Base-by-base conservation (phyloP, 2,797 vertebrate genomes). In the Fundulus diaphanus region DNA sequence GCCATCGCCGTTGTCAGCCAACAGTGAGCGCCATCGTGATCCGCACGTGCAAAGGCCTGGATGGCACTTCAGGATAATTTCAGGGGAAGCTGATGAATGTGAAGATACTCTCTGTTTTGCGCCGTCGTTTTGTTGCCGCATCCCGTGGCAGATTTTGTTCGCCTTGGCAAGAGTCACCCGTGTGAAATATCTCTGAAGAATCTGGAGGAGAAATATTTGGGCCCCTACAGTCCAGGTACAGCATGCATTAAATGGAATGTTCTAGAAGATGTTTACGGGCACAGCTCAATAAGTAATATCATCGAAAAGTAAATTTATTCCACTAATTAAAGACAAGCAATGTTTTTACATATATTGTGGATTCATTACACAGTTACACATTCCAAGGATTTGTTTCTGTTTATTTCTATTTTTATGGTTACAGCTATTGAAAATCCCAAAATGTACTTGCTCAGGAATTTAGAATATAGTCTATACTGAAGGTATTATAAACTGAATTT, bases 61-160 rank as follows among this genome's bases (percentile, higher is more conserved):
- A 73, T 29, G 37, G 33, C 67, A 74, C 78, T 78, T 66, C 22
- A 61, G 35, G 33, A 29, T 83, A 29, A 70, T 13, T 73, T 27
- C 63, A 72, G 29, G 70, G 74, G 74, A 78, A 77, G 68, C 57
- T 46, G 72, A 29, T 71, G 56, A 52, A 66, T 68, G 27, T 52
- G 44, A 42, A 56, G 51, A 67, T 61, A n/a, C 29, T 3, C 6
- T 0, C 0, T 16, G 35, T 51, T 51, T n/a, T 70, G 24, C 6
- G 1, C 29, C 33, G 24, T 73, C 54, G 9, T 59, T 59, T 8
- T 35, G 22, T 18, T 37, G 51, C 2, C 7, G 29, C 49, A 56
- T 67, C 67, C 52, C 71, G 46, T 18, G 11, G 33, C 35, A 37
- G 42, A 48, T 70, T 74, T 63, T 6, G 18, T 54, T 74, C 8